A percentile compares a stretch with the other conserved stretches of the same genome.
Evolutionary conservation across 2,797 vertebrate genomes (phyloP).

Genomic region (Arvicola amphibius): DNA sequence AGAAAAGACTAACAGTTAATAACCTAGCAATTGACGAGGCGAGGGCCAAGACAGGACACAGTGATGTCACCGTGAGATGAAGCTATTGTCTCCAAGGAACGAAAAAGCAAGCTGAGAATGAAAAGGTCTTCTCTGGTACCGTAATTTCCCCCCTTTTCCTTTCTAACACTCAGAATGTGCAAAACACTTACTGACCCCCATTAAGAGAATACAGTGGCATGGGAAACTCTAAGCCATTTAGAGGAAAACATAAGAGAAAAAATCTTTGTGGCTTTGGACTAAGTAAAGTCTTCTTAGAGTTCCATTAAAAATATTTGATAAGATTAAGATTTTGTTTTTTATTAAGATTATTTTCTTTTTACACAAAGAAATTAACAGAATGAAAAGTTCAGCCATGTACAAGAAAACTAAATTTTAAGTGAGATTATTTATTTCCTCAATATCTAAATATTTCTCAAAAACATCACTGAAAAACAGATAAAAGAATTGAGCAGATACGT

Average conservation of each 20-base stretch:
- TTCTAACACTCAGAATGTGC: background rate
- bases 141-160: background rate
- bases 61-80: background rate
- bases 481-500: background rate
- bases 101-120: background rate
- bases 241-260: background rate
- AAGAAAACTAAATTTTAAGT: background rate
- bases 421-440: background rate
- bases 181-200: background rate
- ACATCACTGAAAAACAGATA: background rate
- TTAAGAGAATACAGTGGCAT: background rate
- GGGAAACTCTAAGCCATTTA: background rate
- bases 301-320: background rate
- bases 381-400: background rate
- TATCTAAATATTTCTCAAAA: background rate
- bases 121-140: background rate
- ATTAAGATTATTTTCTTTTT: background rate
- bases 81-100: slow-evolving; percentile 29
- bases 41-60: background rate
- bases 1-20: background rate
- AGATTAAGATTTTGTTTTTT: background rate
- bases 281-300: background rate
- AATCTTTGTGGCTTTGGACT: background rate
- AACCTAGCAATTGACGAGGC: background rate
- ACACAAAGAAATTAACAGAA: background rate